Evolutionary conservation across 2,113 vertebrate species (phyloP), one percentile per base, ranked within the genome.

Genomic region (Stercorarius parasiticus): DNA sequence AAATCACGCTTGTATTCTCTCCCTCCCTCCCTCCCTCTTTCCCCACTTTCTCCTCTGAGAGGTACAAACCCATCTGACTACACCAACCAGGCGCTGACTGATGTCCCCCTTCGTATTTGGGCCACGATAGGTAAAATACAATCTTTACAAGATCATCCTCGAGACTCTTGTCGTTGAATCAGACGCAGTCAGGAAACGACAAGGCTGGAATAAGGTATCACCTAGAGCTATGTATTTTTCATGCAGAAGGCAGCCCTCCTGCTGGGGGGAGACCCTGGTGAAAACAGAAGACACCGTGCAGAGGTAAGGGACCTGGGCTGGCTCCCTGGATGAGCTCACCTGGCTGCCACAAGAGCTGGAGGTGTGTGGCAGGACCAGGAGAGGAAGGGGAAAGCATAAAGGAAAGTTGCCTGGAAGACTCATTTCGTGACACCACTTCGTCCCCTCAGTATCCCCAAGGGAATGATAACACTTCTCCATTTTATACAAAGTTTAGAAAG

Each of bases 291-390:
- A 15, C 5, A 7, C 10, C 2, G 8, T 20, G 36, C 18, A 32
- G 11, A 21, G 3, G 14, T 30, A 6, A 10, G 43, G 52, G 40
- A 23, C 26, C 64, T 27, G 74, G 71, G 8, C 34, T 73, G 70
- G 18, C 22, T 67, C 17, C 17, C 29, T 67, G 47, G 58, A 56
- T 40, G 22, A 17, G 34, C n/a, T 36, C 11, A 3, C 5, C 20
- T 29, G 42, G 45, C 13, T 69, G 12, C 0, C 0, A 26, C 22
- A 14, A 32, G 32, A 62, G 7, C 17, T 6, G 18, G 21, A 29
- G 2, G 5, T 17, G 62, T 7, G 14, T 38, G 56, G 29, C 45
- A 77, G 15, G 56, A 34, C 0, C 3, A 77, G 50, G 19, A 65
- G 20, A 27, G 10, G 19, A 61, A 43, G 55, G 15, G 25, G 40